Conservation (phyloP, 2,797 vertebrate genomes). For the Sebastes cheni region DNA sequence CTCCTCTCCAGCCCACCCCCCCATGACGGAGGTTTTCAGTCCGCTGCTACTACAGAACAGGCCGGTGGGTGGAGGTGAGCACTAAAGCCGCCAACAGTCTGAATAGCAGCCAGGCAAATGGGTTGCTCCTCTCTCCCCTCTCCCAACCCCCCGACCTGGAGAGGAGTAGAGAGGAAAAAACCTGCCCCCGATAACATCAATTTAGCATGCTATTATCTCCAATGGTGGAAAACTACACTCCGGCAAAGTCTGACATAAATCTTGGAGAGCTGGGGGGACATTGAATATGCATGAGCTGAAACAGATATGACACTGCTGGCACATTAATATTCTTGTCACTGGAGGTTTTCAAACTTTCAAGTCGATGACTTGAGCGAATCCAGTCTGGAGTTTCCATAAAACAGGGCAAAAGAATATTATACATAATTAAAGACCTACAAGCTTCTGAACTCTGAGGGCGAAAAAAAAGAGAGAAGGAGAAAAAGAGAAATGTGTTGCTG, state of each 20-base stretch:
- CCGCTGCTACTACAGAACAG: conserved; percentile 60
- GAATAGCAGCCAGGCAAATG: conserved; percentile 66
- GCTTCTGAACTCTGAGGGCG: conserved; percentile 85
- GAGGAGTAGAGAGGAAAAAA: conserved; percentile 73
- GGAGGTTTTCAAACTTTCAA: conserved; percentile 99
- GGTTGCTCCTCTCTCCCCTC: conserved; percentile 73
- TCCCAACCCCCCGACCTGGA: conserved; percentile 73
- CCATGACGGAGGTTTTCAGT: conserved; percentile 69
- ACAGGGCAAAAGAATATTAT: conserved; percentile 94
- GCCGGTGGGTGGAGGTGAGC: conserved; percentile 75
- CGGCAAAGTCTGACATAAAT: conserved; percentile 99
- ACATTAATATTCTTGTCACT: conserved; percentile 99
- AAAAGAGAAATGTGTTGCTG: conserved; percentile 75
- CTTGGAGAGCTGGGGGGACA: conserved; percentile 98
- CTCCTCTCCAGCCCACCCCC: conserved; percentile 71
- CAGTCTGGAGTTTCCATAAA: conserved; percentile 94
- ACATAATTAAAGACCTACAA: conserved; percentile 90
- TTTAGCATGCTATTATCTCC: conserved; percentile 99
- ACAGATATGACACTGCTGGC: conserved; percentile 99
- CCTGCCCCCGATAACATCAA: conserved; percentile 96
- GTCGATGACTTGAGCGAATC: conserved; percentile 96
- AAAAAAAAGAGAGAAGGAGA: conserved; percentile 68
- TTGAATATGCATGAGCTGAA: conserved; percentile 98
- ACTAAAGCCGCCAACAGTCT: conserved; percentile 60
- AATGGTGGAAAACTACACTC: conserved; percentile 99